Evolutionary conservation across 1,140 invertebrate species (phyloP).

Genomic region (Phenacoccus solenopsis): DNA sequence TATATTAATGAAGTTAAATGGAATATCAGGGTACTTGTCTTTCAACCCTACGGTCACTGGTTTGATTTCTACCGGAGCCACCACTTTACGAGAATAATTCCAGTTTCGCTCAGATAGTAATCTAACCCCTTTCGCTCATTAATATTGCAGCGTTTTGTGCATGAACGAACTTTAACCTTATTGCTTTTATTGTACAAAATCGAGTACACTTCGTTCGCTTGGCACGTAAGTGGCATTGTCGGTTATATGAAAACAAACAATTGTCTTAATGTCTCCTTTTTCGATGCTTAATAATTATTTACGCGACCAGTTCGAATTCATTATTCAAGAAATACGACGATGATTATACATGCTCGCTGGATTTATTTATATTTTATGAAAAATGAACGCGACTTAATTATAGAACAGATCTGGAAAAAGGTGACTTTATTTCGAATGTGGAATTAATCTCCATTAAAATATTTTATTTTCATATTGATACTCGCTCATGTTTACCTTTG

Average conservation of each 20-base stretch:
- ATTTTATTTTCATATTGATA: too few relatives aligned
- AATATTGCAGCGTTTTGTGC: neutral
- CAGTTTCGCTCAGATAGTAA: neutral
- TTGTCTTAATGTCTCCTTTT: too few relatives aligned
- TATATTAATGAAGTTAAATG: neutral
- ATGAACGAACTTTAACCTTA: neutral
- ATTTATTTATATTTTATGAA: too few relatives aligned
- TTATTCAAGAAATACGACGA: too few relatives aligned
- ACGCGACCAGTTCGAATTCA: too few relatives aligned
- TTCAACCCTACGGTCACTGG: neutral
- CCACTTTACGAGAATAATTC: conserved; percentile 1
- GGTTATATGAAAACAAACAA: neutral
- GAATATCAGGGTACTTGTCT: conserved; percentile 1
- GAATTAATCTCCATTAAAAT: too few relatives aligned
- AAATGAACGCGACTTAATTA: too few relatives aligned
- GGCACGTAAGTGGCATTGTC: neutral
- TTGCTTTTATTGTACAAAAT: neutral
- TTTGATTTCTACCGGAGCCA: neutral
- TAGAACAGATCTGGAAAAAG: too few relatives aligned
- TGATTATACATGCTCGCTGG: too few relatives aligned
- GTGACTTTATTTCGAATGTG: too few relatives aligned
- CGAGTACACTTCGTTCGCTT: neutral
- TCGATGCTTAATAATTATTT: too few relatives aligned
- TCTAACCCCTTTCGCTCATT: neutral
- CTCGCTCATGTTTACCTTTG: too few relatives aligned